Base-by-base conservation (phyloP, 2,888 invertebrate species). In the Bimastos eiseni region DNA sequence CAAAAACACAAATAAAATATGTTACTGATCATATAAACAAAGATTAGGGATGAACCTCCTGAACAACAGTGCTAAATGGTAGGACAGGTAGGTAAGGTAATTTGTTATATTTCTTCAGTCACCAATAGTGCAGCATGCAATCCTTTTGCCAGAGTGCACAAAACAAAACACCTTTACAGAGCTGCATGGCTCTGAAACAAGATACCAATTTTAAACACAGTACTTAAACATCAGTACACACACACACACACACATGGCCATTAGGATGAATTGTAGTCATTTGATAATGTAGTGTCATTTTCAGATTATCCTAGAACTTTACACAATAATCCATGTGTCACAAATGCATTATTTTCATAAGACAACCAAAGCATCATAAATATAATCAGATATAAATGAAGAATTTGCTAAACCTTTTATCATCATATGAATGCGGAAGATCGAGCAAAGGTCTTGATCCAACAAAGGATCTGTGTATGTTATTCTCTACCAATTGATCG, bases 401-500 rank as follows among this genome's bases (percentile, higher is more conserved):
- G 1, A 70, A 86, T 19, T 55, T 55, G 19, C 91, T 93, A 93
- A 91, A 94, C 94, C 93, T 91, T 92, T 93, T 93, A 83, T 94
- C 93, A 93, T 93, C 93, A 92, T 93, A 94, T 91, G 93, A 92
- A 30, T 93, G 90, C 1, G 94, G 94, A 70, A 94, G 92, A 41
- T 92, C 93, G 49, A 93, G 94, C 70, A 93, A 92, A 38, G 92
- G 91, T 30, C 94, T 92, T 34, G 93, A 92, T 11, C 92, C 96
- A 41, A 96, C 94, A 92, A 96, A 96, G 91, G 96, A 96, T 38
- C 96, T 96, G 70, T 97, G 95, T 44, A 97, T 95, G 95, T 97
- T 97, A 91, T 96, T 96, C 94, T 98, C 98, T 0, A 98, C 98
- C 92, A 97, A 96, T 30, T 97, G 96, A 94, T 98, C 98, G 91